Evolutionary conservation across 1,140 invertebrate species (phyloP), one percentile per base, ranked within the genome.

Genomic region (Dysdera silvatica): DNA sequence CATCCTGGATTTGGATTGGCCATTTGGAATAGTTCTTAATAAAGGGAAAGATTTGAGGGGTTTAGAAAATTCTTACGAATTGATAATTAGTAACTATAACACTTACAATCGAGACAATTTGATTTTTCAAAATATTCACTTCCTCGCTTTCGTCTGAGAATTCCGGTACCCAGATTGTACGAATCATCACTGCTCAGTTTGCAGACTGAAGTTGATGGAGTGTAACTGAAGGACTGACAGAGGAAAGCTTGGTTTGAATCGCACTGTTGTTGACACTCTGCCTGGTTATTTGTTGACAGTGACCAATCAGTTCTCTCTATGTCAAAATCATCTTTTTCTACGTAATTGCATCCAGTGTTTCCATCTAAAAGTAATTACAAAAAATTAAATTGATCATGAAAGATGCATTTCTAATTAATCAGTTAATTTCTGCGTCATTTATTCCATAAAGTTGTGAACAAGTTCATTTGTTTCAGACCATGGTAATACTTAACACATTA

Each of bases 81-180:
- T n/a, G n/a, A 18, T 23, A 51, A 18, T 16, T 26, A 8, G 18
- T 8, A 10, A 33, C 4, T 35, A 10, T 20, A 43, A 47, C 16
- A 71, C 77, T 76, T 70, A 82, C 81, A 61, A 64, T 83, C 76
- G 0, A 83, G 67, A 64, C 82, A 83, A 4, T 79, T 75, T 16
- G 80, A 74, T 51, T 76, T 72, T 68, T 83, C 80, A 54, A 73
- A 76, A 67, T 81, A 83, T 29, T 74, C 68, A 0, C 74, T 74
- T 33, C 79, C 77, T 0, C 72, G 60, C 33, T 59, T 51, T 3
- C 68, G 57, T 1, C 73, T 47, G 3, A 82, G 63, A 1, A 75
- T 70, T 41, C 76, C 54, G 20, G 53, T 33, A 29, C 71, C 71
- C 3, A 66, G 47, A 32, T 56, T 65, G 7, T 53, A 43, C 3